Evolutionary conservation across 2,113 vertebrate species (phyloP).

Genomic region (Chlorocebus sabaeus): DNA sequence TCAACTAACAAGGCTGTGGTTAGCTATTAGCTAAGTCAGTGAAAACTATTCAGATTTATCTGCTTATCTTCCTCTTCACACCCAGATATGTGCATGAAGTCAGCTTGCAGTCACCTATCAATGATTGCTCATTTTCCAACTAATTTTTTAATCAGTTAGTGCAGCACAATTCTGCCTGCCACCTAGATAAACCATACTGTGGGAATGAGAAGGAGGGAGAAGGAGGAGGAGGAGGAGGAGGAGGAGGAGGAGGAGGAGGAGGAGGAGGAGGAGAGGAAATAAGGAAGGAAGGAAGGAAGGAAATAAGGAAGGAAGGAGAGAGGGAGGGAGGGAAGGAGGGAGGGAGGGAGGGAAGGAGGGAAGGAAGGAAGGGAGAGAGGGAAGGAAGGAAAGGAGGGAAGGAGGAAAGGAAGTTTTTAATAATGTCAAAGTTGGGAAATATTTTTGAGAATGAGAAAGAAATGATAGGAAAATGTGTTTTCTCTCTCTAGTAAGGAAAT

Average conservation of each 20-base stretch:
- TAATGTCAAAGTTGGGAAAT: neutral
- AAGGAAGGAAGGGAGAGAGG: rapidly evolving
- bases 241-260: too few relatives aligned
- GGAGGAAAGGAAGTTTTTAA: too few relatives aligned
- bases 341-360: rapidly evolving
- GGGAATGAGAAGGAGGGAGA: neutral
- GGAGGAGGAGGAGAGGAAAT: rapidly evolving
- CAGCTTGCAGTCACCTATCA: neutral
- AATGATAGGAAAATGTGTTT: neutral
- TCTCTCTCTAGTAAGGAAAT: neutral
- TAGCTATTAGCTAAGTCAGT: neutral
- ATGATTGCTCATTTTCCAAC: neutral
- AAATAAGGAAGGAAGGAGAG: rapidly evolving
- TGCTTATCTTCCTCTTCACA: neutral
- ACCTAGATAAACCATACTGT: neutral
- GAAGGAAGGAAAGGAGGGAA: neutral
- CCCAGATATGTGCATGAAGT: neutral
- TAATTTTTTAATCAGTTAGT: neutral
- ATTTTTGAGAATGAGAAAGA: neutral
- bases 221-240: neutral
- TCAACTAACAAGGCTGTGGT: neutral
- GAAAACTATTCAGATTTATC: neutral
- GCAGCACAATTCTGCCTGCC: neutral
- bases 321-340: too few relatives aligned
- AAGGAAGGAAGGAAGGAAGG: rapidly evolving